phyloP scores from a whole-genome alignment of 2,797 vertebrate genomes.

The Petrocephalus sullivani region DNA sequence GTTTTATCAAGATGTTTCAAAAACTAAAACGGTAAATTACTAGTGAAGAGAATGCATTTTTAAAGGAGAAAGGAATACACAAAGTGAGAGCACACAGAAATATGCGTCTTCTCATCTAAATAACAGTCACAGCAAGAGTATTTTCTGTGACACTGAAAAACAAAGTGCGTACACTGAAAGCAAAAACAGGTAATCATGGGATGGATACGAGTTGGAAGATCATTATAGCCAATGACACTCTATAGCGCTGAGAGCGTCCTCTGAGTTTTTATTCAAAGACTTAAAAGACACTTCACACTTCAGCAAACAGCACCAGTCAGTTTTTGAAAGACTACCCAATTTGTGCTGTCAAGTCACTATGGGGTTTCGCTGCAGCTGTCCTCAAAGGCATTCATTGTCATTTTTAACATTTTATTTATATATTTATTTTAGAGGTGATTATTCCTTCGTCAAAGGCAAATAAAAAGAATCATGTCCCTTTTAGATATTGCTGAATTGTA shows the following conservation, averaged over 20 bases:
- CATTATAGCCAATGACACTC: not conserved
- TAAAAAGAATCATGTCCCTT: not conserved
- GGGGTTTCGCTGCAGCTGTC: not conserved
- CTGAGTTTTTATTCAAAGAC: conserved; percentile 2
- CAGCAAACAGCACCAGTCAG: not conserved
- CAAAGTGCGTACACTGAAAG: not conserved
- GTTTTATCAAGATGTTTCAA: not conserved
- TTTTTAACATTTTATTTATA: not conserved
- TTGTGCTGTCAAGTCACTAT: not conserved
- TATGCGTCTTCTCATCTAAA: not conserved
- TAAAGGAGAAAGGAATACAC: not conserved
- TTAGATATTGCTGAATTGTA: not conserved
- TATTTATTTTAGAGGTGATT: not conserved
- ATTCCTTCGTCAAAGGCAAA: not conserved
- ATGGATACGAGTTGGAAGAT: not conserved
- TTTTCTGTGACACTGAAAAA: not conserved
- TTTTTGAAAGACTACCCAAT: not conserved
- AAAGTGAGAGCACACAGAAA: not conserved
- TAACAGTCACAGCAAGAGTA: not conserved
- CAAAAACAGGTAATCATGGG: not conserved
- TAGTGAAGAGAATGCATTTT: not conserved
- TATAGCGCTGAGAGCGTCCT: not conserved
- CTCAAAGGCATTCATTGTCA: not conserved
- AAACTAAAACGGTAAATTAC: not conserved
- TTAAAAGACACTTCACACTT: not conserved